Evolutionary conservation across 37 sponge, comb jelly and placozoan genomes (phyloP), one percentile per base, ranked within the genome.

Genomic region (Chondrosia reniformis): DNA sequence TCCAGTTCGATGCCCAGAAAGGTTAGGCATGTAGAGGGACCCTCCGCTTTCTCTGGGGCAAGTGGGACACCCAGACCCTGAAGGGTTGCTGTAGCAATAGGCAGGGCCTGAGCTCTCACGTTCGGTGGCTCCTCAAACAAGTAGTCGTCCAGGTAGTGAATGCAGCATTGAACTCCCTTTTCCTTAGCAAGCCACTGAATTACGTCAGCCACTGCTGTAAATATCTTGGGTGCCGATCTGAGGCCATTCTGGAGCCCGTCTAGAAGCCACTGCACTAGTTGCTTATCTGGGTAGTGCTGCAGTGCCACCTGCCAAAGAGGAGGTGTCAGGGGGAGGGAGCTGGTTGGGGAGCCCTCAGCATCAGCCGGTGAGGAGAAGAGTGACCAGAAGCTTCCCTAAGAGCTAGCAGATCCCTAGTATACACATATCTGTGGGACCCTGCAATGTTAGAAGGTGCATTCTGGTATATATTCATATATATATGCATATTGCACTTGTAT

Each of bases 91-190:
- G 31, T 13, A 1, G 49, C 2, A 4, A 3, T 42, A 34, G 24
- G 21, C 36, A 82, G 64, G 10, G 43, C 52, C 31, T 74, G 75
- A 10, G 0, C 55, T 0, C 0, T 2, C 38, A 5, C 55, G 22
- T n/a, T 30, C 19, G 57, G 27, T 8, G 41, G 34, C 13, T 31
- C 6, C 21, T 22, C 76, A 5, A 22, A 46, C 22, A 46, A 31
- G 54, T 46, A 43, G 37, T 75, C 76, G 28, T 75, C 76, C 32
- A 75, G 52, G 76, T 75, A 75, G 54, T 75, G 76, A 17, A 75
- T 27, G n/a, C n/a, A 30, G 37, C 30, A 75, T 27, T 25, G 22
- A 22, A 75, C 49, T 6, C 30, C 30, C 17, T 75, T 75, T 22
- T 75, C 33, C 21, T 46, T 28, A 19, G 38, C 32, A 17, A 75